Base-by-base conservation (phyloP, 64 coral and sea anemone species). In the Platygyra sinensis region DNA sequence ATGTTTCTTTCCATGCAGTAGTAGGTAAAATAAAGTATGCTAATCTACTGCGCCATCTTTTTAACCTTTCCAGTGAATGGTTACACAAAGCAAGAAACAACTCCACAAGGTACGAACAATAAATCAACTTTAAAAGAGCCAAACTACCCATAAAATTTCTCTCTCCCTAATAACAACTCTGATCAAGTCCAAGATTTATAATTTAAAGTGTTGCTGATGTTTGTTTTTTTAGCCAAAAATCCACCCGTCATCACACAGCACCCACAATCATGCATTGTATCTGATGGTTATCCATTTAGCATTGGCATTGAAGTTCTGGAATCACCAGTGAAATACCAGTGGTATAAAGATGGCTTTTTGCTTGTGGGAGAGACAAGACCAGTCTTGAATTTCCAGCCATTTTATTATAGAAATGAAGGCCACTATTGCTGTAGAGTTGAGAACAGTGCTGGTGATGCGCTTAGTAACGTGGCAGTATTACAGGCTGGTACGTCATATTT, bases 361-460 rank as follows among this genome's bases (percentile, higher is more conserved):
- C 87, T 76, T 84, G 72, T 36, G 64, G 30, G 72, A 22, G 52
- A 91, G 72, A 80, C 67, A 27, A 42, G 52, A 62, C 30, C 52
- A 75, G 89, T 50, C 6, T 77, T 96, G 38, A 39, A 60, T 19
- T 97, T 97, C 50, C 67, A 84, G 5, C 88, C 95, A 1, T 97
- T 97, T 64, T 59, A 97, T 29, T 97, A 90, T 52, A 82, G 80
- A 72, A 30, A 97, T 52, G 95, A 97, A 52, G 95, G 95, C 55
- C 94, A 94, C 88, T 97, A 97, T 49, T 77, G 74, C 14, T 97
- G 95, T 51, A 80, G 92, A 27, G 88, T 86, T n/a, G 79, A 87
- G 59, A 97, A 97, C 92, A 88, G 63, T 73, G 64, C 77, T 57
- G 95, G 91, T 18, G 92, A 97, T 74, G 92, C 89, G 27, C 81